Evolutionary conservation across 2,888 invertebrate species (phyloP), one percentile per base, ranked within the genome.

Genomic region (Dendrolimus pini): DNA sequence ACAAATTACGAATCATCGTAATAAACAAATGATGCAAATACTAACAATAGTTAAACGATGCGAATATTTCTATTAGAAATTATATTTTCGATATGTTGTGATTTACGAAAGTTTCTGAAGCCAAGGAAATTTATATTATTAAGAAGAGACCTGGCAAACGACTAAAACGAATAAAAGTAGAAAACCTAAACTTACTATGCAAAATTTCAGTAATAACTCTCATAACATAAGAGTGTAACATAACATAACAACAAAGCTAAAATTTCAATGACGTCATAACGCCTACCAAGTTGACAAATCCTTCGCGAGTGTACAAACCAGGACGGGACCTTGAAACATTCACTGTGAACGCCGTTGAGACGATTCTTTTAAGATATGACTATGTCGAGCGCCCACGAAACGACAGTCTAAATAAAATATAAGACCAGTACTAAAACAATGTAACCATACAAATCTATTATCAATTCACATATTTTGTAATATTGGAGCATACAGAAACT

Each of bases 311-410:
- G 71, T 72, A 74, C 73, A 77, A 88, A 87, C 78, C 86, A 81
- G 87, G 85, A 85, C 85, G 80, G 77, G 85, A 85, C 89, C 90
- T 89, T 89, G 89, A 86, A 85, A 88, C 89, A 88, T 87, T 89
- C 89, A 85, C 88, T 73, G 71, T 71, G 80, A 85, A 78, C 78
- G 79, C 80, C 86, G 85, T 86, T 81, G 82, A 86, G 85, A 83
- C 83, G 81, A 85, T 87, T 85, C 86, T 85, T 77, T 78, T 70
- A 77, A 78, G 79, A 75, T 78, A 76, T 70, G 74, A 75, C 75
- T 65, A 72, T 68, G 74, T 72, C 62, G 68, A 70, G 75, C 87
- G 85, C 88, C 86, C 85, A 88, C 88, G 77, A 79, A 75, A 68
- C 67, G 71, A 69, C 71, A 72, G 68, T 68, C 64, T 70, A 68